These are phyloP conservation scores for Centroberyx gerrardi DNA, from an alignment of 2,797 vertebrate genomes.

Conservation along the genomic window DNA sequence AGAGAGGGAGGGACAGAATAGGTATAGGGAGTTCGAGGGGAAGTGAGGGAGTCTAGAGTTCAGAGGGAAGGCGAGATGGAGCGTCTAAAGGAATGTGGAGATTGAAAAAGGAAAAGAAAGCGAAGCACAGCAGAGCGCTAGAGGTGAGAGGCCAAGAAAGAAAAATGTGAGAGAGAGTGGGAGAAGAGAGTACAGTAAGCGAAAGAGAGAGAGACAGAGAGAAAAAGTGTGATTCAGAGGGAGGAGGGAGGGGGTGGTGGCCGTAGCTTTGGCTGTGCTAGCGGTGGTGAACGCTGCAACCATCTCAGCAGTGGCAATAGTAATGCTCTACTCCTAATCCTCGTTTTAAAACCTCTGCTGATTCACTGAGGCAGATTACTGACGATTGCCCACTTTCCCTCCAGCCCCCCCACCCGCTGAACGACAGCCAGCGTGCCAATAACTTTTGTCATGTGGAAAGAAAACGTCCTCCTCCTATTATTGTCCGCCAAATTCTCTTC, in stretches of 20 bases:
- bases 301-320: constrained; percentile 67
- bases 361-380: constrained; percentile 83
- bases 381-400: constrained; percentile 69
- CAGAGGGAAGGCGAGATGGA: neutral
- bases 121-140: constrained; percentile 45
- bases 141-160: constrained; percentile 70
- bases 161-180: constrained; percentile 66
- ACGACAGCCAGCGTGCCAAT: constrained; percentile 35
- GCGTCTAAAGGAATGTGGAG: neutral
- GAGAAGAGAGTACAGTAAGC: constrained; percentile 58
- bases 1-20: constrained; percentile 27
- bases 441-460: constrained; percentile 43
- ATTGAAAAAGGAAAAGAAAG: constrained; percentile 39
- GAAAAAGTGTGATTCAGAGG: constrained; percentile 57
- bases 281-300: constrained; percentile 54
- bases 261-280: constrained; percentile 47
- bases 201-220: constrained; percentile 44
- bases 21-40: constrained; percentile 35
- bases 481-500: constrained; percentile 17
- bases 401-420: constrained; percentile 28
- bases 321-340: constrained; percentile 78
- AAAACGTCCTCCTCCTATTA: constrained; percentile 21
- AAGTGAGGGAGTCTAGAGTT: constrained; percentile 29
- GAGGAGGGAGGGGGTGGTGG: constrained; percentile 64
- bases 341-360: constrained; percentile 77